Evolutionary conservation across 2,113 vertebrate genomes (phyloP), one percentile per base, ranked within the genome.

Genomic region (Numida meleagris): DNA sequence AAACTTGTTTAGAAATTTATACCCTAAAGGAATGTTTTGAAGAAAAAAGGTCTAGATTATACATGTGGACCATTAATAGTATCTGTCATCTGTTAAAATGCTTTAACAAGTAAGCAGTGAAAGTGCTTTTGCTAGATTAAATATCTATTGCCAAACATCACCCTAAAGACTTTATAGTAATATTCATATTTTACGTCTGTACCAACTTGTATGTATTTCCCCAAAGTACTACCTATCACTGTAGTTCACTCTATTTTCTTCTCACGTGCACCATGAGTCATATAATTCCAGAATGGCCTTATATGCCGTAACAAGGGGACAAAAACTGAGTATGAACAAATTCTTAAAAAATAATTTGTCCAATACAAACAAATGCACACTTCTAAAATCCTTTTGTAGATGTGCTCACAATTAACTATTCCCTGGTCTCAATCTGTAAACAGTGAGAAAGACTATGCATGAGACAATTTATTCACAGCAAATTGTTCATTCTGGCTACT

Each of bases 91-190:
- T 66, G 2, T 92, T 94, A 93, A 90, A 93, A 74, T 67, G 76
- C 88, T 95, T 90, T 92, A 94, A 88, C 46, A 93, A 95, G 76
- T 90, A 96, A 95, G 93, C 91, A 93, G 82, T 46, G 87, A 48
- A 93, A 95, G 71, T 88, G 55, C 58, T 94, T 89, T 80, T 80
- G 65, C 67, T 59, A 91, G 83, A 74, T 63, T 86, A 93, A 89
- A 24, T 82, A 94, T 82, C 71, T 93, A 61, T 31, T 73, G 72
- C 10, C 58, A 91, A 63, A 80, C 38, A 2, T 90, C 78, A 94
- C 19, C 19, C 51, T 70, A 86, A 92, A 89, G 50, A 86, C 34
- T 81, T 89, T 4, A 76, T 29, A 72, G n/a, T 57, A 94, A 82
- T 46, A 74, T 45, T 76, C 50, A 15, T 70, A 81, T 58, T 82